A percentile compares a stretch with the other conserved stretches of the same genome.
Conservation (phyloP, 2,888 invertebrate genomes). For the Antheraea assamensis region DNA sequence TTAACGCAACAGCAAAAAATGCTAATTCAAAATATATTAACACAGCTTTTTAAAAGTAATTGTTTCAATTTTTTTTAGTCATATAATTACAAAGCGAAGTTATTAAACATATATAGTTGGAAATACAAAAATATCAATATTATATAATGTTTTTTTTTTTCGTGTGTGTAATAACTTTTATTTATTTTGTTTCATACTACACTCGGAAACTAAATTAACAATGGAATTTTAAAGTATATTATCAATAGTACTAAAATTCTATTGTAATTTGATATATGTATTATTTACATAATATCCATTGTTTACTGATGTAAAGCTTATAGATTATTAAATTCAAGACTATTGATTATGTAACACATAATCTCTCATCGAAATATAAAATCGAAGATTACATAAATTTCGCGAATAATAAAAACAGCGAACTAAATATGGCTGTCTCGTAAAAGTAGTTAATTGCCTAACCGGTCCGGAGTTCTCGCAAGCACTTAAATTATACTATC, state of each 20-base stretch:
- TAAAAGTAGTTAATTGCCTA: slow-evolving; percentile 30
- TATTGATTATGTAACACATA: too few species aligned
- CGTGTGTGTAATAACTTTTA: too few species aligned
- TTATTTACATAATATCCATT: too few species aligned
- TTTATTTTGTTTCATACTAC: too few species aligned
- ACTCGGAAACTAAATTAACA: too few species aligned
- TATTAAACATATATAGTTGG: background rate
- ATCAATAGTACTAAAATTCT: too few species aligned
- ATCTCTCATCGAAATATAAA: background rate
- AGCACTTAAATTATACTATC: background rate
- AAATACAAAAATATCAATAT: background rate
- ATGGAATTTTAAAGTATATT: too few species aligned
- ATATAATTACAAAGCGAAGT: background rate
- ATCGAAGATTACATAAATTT: slow-evolving; percentile 17
- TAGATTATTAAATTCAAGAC: too few species aligned
- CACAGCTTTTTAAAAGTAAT: background rate
- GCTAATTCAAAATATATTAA: too few species aligned
- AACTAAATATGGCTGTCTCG: slow-evolving; percentile 31
- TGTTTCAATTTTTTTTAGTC: background rate
- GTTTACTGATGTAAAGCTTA: too few species aligned
- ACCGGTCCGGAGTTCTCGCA: slow-evolving; percentile 28
- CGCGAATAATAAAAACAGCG: slow-evolving; percentile 26
- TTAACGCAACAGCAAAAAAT: too few species aligned
- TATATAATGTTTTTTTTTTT: background rate
- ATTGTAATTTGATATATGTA: too few species aligned